Conservation (phyloP, 2,797 vertebrate species). For the Todus mexicanus region DNA sequence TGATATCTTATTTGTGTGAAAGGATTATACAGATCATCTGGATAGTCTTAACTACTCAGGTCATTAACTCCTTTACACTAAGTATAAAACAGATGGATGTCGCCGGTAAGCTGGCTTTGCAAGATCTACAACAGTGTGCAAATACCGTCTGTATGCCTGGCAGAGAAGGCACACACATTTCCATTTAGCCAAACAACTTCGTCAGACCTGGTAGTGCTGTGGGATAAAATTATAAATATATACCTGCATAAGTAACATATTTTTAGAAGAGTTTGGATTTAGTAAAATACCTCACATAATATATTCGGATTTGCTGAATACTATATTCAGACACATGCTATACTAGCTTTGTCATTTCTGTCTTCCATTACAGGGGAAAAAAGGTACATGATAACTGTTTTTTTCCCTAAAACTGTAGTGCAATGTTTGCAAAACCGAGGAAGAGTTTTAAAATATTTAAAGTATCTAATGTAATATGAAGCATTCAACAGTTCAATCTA, state of each 20-base stretch:
- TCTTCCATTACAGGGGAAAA: neutral
- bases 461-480: neutral
- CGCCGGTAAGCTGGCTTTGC: neutral
- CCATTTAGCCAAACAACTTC: neutral
- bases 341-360: neutral
- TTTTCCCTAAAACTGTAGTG: neutral
- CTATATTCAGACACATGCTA: neutral
- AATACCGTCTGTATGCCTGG: neutral
- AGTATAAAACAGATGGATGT: neutral
- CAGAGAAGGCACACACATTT: neutral
- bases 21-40: slow-evolving; percentile 30
- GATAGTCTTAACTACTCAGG: slow-evolving; percentile 29
- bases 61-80: slow-evolving; percentile 45
- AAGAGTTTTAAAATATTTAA: neutral
- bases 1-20: neutral
- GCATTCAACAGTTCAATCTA: neutral
- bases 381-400: neutral
- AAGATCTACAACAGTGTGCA: neutral
- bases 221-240: neutral
- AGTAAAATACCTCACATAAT: neutral
- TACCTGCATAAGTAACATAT: neutral
- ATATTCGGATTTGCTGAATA: neutral
- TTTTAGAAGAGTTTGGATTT: neutral
- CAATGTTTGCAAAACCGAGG: neutral
- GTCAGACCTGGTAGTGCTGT: neutral